phyloP scores from a whole-genome alignment of 2,113 vertebrate genomes.

The Lichenostomus cassidix region DNA sequence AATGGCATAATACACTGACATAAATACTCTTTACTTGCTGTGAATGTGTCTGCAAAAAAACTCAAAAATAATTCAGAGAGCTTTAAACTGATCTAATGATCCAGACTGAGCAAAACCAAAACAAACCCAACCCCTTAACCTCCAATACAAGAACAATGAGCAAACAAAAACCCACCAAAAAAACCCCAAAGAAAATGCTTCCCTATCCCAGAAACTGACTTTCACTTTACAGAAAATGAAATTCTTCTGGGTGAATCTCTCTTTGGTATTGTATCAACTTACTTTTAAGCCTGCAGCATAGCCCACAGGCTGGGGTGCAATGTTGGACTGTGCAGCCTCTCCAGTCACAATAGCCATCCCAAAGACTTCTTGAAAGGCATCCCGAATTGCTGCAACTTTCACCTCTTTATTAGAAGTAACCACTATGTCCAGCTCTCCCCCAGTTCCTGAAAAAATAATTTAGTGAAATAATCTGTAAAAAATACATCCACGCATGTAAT shows the following conservation, averaged over 20 bases:
- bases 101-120: not conserved
- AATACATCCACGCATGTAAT: rapidly evolving
- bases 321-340: conserved; percentile 90
- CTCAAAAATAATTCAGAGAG: not conserved
- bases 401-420: conserved; percentile 92
- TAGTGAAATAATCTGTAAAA: not conserved
- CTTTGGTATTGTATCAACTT: not conserved
- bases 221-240: not conserved
- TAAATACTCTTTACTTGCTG: not conserved
- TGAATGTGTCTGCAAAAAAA: not conserved
- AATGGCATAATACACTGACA: not conserved
- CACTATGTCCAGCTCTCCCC: conserved; percentile 92
- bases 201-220: not conserved
- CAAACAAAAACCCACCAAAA: not conserved
- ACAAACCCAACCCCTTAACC: not conserved
- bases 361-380: conserved; percentile 97
- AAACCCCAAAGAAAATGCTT: not conserved
- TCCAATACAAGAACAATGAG: not conserved
- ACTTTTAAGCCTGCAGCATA: conserved; percentile 97
- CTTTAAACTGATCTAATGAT: not conserved
- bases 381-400: conserved; percentile 88
- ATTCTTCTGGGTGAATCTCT: not conserved
- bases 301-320: conserved; percentile 94
- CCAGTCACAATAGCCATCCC: conserved; percentile 92
- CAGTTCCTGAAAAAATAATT: conserved; percentile 81